Conservation (phyloP, 2,113 vertebrate species). For the Callospermophilus lateralis region DNA sequence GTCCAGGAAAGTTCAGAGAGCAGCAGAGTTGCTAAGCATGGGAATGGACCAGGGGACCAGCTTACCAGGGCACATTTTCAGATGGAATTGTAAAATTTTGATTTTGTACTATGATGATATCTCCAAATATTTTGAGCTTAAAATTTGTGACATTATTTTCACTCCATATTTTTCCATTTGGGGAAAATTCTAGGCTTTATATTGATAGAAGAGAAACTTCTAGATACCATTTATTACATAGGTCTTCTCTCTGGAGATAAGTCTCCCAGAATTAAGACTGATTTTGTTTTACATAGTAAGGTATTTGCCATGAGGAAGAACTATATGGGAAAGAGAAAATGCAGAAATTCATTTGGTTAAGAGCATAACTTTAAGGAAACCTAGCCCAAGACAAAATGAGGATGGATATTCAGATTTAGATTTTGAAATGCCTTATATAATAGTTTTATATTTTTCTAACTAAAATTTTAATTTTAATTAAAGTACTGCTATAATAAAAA, state of each 20-base stretch:
- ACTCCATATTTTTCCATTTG: neutral
- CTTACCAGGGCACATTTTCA: neutral
- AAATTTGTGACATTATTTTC: constrained; percentile 4
- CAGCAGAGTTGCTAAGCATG: neutral
- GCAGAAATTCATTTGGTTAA: neutral
- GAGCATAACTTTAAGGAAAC: neutral
- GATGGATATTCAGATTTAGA: constrained; percentile 9
- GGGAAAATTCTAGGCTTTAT: neutral
- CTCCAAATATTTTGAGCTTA: neutral
- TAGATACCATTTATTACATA: neutral
- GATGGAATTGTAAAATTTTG: neutral
- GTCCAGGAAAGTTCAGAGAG: neutral
- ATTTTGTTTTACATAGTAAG: neutral
- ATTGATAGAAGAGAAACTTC: neutral
- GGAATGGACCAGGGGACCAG: neutral
- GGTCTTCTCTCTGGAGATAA: neutral
- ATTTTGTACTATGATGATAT: neutral
- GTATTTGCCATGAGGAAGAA: neutral
- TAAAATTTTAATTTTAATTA: neutral
- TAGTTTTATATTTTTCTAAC: neutral
- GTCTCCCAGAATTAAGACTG: neutral
- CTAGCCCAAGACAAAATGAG: neutral
- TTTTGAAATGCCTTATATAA: neutral
- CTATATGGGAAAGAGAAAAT: neutral
- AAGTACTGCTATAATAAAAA: neutral